A percentile compares a stretch with the other conserved stretches of the same genome.
These are phyloP conservation scores for Chunga burmeisteri DNA, from an alignment of 2,113 vertebrate species.

Conservation along the genomic window DNA sequence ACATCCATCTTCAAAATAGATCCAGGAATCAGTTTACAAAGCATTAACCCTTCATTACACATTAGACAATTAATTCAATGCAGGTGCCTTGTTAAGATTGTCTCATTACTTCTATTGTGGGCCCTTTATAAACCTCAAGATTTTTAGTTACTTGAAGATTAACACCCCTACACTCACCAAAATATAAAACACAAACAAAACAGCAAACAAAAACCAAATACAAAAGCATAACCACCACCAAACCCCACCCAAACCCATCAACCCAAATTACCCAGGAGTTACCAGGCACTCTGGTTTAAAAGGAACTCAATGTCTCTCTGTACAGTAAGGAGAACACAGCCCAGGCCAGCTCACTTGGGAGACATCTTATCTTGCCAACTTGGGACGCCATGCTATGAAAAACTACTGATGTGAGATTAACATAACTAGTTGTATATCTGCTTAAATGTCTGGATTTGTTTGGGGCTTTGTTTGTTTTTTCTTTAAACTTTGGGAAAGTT, in stretches of 20 bases:
- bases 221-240: background rate
- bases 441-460: background rate
- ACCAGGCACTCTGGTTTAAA: background rate
- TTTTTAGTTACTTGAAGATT: background rate
- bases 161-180: background rate
- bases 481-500: background rate
- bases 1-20: background rate
- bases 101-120: background rate
- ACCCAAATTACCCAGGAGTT: background rate
- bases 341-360: background rate
- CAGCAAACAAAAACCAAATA: background rate
- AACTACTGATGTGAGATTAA: background rate
- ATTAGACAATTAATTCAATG: background rate
- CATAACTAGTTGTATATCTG: accelerated
- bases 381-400: background rate
- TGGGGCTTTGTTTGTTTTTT: background rate
- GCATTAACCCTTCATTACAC: background rate
- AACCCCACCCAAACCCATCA: background rate
- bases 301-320: background rate
- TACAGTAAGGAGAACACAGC: background rate
- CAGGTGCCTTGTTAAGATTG: background rate
- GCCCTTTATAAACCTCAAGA: background rate
- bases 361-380: background rate
- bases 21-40: background rate
- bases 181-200: background rate